A percentile compares a stretch with the other conserved stretches of the same genome.
Conservation (phyloP, 2,113 vertebrate genomes). For the Corythoichthys haematopterus region DNA sequence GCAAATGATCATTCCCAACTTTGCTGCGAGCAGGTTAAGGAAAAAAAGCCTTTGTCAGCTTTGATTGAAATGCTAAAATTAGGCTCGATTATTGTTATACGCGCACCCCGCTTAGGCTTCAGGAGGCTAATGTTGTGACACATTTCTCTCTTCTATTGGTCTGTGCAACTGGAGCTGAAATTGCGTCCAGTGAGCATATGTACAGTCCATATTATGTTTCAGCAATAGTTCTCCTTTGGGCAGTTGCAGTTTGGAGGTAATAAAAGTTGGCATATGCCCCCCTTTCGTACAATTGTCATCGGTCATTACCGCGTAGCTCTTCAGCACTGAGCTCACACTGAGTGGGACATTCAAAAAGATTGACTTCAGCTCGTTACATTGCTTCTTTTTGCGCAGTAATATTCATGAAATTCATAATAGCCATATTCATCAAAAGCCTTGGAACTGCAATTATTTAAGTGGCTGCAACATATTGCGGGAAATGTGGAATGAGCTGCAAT, state of each 20-base stretch:
- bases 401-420: conserved; percentile 34
- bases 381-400: conserved; percentile 28
- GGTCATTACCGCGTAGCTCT: conserved; percentile 48
- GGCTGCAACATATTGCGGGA: background rate
- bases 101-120: background rate
- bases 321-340: conserved; percentile 49
- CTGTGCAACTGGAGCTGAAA: background rate
- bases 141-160: background rate
- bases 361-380: conserved; percentile 58
- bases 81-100: too few relatives aligned
- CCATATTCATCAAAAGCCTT: conserved; percentile 11
- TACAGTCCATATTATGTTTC: background rate
- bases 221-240: background rate
- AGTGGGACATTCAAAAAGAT: conserved; percentile 64
- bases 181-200: background rate
- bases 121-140: background rate
- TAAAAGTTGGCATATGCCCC: background rate
- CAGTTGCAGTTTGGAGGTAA: background rate
- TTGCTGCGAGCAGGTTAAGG: too few relatives aligned
- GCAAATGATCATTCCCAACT: too few relatives aligned
- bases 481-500: background rate
- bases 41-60: too few relatives aligned
- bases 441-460: conserved; percentile 3
- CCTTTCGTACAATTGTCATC: background rate
- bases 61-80: too few relatives aligned